Conservation (phyloP, 2,888 invertebrate species). For the Homarus gammarus region DNA sequence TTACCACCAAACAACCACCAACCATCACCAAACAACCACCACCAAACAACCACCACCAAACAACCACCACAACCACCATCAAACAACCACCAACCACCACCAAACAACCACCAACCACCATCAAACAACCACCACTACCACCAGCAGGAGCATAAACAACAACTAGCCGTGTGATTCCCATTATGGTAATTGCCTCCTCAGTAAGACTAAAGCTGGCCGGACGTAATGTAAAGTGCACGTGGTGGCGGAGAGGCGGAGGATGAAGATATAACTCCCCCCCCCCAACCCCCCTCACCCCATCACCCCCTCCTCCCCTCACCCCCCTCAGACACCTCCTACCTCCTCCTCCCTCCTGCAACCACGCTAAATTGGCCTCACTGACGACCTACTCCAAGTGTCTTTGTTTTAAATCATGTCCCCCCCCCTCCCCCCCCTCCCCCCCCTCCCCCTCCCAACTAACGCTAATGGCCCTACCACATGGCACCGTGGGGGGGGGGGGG, state of each 20-base stretch:
- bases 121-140: not conserved
- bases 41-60: not conserved
- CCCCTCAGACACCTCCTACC: too few relatives aligned
- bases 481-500: constrained; percentile 11
- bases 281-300: too few relatives aligned
- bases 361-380: constrained; percentile 10
- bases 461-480: constrained; percentile 36
- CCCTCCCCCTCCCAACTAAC: too few relatives aligned
- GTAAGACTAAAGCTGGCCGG: constrained; percentile 1
- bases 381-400: not conserved
- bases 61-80: not conserved
- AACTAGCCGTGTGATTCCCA: not conserved
- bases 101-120: not conserved
- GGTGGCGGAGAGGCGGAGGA: too few relatives aligned
- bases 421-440: too few relatives aligned
- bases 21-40: not conserved
- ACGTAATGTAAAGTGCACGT: constrained; percentile 28
- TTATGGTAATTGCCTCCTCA: not conserved
- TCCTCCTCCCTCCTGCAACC: too few relatives aligned
- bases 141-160: not conserved
- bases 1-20: too few relatives aligned
- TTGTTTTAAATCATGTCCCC: constrained; percentile 10
- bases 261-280: too few relatives aligned
- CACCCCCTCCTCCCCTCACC: not conserved
- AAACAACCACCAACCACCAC: not conserved